Percentiles rank a stretch among this genome's conserved stretches.
Conservation (phyloP, 2,113 vertebrate genomes). For the Nycticryphes semicollaris region DNA sequence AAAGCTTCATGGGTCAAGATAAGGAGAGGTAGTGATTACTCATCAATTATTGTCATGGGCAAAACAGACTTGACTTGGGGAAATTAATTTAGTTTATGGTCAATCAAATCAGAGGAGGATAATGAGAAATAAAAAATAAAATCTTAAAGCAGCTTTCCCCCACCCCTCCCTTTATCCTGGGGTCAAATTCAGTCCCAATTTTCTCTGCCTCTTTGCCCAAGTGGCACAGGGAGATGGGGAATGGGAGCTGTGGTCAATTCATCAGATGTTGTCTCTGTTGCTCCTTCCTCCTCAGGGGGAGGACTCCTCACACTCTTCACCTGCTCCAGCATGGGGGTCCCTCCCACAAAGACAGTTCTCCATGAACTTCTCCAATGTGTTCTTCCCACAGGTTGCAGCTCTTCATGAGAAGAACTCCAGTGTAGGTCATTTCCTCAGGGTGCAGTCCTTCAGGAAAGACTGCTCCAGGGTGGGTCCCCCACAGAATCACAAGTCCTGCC, state of each 20-base stretch:
- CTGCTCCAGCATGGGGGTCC: background rate
- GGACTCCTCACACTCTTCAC: background rate
- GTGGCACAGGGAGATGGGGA: background rate
- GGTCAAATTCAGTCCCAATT: background rate
- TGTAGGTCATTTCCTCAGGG: background rate
- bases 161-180: background rate
- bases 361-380: background rate
- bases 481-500: background rate
- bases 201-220: background rate
- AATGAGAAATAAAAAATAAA: background rate
- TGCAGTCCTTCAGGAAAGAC: background rate
- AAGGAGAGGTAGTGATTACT: background rate
- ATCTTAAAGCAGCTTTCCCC: background rate
- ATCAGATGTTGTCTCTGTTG: background rate
- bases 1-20: background rate
- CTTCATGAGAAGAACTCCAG: background rate
- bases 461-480: background rate
- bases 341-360: background rate
- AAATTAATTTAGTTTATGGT: background rate
- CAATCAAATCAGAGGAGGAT: background rate
- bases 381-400: background rate
- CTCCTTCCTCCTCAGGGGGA: background rate
- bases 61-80: background rate
- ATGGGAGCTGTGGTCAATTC: background rate
- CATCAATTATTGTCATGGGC: background rate